Percentiles rank a stretch among this genome's conserved stretches.
These are phyloP conservation scores for Lepidocyrtinus sp. DNA, from an alignment of 2,888 invertebrate genomes.

Conservation along the genomic window DNA sequence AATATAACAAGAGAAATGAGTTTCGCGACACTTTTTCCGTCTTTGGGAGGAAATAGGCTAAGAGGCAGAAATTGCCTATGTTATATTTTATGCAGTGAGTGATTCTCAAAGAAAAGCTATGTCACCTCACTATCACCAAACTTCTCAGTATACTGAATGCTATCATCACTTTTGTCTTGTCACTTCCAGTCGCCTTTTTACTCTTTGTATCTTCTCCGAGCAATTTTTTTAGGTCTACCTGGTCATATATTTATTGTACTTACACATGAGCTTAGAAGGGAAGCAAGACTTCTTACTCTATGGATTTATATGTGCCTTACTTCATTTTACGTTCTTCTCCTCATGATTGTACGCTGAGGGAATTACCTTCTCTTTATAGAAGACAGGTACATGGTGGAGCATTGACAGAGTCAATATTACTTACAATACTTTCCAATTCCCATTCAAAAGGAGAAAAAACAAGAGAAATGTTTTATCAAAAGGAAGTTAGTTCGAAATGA, in stretches of 20 bases:
- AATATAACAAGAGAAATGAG: background rate
- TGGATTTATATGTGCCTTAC: too few species aligned
- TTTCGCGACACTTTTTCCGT: constrained; percentile 44
- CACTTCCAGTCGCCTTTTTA: background rate
- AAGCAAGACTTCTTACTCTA: background rate
- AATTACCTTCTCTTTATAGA: background rate
- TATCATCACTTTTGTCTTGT: constrained; percentile 2
- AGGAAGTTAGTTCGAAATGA: constrained; percentile 43
- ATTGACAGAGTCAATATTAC: background rate
- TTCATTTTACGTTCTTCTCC: background rate
- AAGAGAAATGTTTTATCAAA: constrained; percentile 21
- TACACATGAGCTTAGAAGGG: background rate
- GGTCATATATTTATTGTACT: background rate
- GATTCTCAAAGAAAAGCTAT: background rate
- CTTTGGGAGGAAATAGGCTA: background rate
- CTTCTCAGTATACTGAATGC: background rate
- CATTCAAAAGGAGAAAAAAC: background rate
- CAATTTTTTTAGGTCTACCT: too few species aligned
- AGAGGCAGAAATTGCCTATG: constrained; percentile 22
- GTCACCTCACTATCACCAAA: background rate
- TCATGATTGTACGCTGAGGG: background rate
- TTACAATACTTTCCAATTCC: background rate
- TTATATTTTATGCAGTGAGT: background rate
- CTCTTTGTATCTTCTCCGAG: background rate
- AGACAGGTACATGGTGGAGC: background rate